Evolutionary conservation across 2,113 vertebrate genomes (phyloP).

Genomic region (Panthera tigris): DNA sequence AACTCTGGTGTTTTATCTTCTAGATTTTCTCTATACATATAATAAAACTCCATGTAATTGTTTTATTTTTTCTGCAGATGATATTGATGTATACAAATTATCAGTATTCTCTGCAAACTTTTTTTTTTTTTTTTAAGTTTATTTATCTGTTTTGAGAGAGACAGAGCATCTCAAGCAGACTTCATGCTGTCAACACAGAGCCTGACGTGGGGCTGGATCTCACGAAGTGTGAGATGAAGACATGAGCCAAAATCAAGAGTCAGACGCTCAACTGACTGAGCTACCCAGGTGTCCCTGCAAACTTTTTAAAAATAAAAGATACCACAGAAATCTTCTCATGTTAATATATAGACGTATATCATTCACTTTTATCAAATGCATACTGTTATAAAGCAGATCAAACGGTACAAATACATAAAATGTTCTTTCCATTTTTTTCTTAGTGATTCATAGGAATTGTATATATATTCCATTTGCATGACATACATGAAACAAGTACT

Average conservation of each 20-base stretch:
- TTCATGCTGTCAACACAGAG: no score
- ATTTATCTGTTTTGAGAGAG: no score
- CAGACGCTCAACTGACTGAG: no score
- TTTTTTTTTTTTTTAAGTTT: background rate
- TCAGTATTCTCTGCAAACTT: background rate
- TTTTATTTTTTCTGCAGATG: background rate
- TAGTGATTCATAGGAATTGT: background rate
- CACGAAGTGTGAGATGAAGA: no score
- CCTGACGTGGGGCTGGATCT: no score
- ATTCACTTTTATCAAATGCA: background rate
- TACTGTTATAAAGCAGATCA: background rate
- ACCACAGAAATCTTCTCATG: background rate
- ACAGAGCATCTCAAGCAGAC: no score
- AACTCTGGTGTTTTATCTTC: background rate
- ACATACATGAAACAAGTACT: background rate
- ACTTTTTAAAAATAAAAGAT: no score
- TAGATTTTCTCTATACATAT: background rate
- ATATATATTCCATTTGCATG: background rate
- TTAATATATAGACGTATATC: background rate
- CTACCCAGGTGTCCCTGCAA: no score
- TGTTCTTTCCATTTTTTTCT: background rate
- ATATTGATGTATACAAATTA: background rate
- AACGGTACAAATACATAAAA: background rate
- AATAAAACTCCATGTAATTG: background rate
- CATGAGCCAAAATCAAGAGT: no score